Evolutionary conservation across 2,113 vertebrate genomes (phyloP), one percentile per base, ranked within the genome.

Genomic region (Scortum barcoo): DNA sequence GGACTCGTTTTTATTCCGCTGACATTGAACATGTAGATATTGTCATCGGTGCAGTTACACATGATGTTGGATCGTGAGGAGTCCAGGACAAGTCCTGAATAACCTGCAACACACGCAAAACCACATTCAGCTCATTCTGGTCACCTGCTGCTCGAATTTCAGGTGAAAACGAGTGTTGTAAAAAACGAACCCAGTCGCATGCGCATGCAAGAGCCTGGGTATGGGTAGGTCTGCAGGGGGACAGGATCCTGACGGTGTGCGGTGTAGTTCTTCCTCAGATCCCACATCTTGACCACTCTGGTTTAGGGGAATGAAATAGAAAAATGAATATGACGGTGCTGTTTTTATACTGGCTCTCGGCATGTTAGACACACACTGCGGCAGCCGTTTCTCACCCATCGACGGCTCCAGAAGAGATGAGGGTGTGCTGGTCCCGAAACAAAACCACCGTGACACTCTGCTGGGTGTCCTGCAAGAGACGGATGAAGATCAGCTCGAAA

Each of bases 391-490:
- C 94, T 96, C 94, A 99, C 98, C 98, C 97, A 81, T 99, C 98
- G 46, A 99, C 98, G 8, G 98, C 98, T 84, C 98, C 98, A 2
- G 98, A 96, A 28, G 98, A 99, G 79, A 99, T 95, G 76, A 99
- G 95, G 1, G 95, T 97, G 88, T 97, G 95, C 67, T 99, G 95
- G 0, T 99, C 97, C 72, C 95, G 96, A 92, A 99, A 97, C 79
- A 99, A 86, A 83, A 99, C 98, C 78, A 97, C 98, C 0, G 98
- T 99, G 69, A 99, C 98, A 44, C 98, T 98, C 91, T 99, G 98
- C 91, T 99, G 97, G 72, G 96, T 96, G 86, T 99, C 98, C 98
- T 99, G 88, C 4, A 62, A 53, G 62, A 63, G 38, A 66, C n/a
- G n/a, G 14, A 54, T 1, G 1, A 36, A 17, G 1, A n/a, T n/a